phyloP scores from a whole-genome alignment of 2,113 vertebrate genomes.

The Oceanites oceanicus region DNA sequence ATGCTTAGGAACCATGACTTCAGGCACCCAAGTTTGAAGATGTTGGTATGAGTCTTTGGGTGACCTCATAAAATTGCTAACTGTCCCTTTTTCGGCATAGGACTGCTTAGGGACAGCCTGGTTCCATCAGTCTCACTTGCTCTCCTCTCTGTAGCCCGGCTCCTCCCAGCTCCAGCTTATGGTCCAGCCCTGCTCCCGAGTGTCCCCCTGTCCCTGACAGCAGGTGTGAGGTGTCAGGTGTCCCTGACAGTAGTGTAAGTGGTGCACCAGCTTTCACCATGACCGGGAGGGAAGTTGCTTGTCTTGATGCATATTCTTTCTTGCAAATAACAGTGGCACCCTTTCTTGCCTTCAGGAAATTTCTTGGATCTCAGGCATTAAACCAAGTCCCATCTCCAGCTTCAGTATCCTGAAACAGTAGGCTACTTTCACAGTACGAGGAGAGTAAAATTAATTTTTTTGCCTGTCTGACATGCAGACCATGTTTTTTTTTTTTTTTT shows the following conservation, averaged over 20 bases:
- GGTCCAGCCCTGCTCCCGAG: neutral
- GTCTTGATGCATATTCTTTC: neutral
- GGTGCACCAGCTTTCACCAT: neutral
- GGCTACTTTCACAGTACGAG: neutral
- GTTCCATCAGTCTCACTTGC: fast-evolving
- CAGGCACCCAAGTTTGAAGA: neutral
- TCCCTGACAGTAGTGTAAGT: too few species aligned
- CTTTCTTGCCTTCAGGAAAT: neutral
- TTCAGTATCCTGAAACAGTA: neutral
- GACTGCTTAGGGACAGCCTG: neutral
- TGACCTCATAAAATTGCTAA: neutral
- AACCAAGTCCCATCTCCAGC: neutral
- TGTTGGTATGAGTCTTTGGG: neutral
- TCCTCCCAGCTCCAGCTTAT: neutral
- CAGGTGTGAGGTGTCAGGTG: too few species aligned
- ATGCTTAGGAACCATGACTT: neutral
- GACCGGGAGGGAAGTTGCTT: neutral
- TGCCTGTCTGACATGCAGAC: neutral
- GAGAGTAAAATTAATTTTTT: neutral
- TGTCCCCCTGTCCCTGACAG: neutral
- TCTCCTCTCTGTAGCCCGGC: neutral
- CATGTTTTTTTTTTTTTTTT: neutral
- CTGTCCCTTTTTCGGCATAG: neutral
- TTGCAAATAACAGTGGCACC: neutral
- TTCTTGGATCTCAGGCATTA: neutral